These are phyloP conservation scores for Hippocampus comes DNA, from an alignment of 2,113 vertebrate genomes.

Conservation along the genomic window DNA sequence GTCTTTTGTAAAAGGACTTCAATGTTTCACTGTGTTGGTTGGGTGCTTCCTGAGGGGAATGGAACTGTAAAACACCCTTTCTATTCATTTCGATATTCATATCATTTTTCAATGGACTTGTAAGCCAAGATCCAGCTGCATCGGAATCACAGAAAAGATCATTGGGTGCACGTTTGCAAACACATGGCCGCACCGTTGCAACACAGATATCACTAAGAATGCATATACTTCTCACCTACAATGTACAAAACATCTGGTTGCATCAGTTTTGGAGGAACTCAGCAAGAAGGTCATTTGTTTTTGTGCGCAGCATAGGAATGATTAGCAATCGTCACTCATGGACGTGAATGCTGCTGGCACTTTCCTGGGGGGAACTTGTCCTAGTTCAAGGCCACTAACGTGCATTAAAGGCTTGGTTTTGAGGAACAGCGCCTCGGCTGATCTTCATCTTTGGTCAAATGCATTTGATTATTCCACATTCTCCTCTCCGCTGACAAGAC, in stretches of 20 bases:
- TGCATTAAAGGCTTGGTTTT: slow-evolving; percentile 57
- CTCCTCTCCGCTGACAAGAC: slow-evolving; percentile 49
- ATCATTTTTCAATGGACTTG: neutral
- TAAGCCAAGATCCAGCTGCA: neutral
- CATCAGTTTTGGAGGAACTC: slow-evolving; percentile 56
- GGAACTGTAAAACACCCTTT: no score
- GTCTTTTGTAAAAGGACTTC: neutral
- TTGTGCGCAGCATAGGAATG: slow-evolving; percentile 54
- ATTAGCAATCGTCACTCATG: slow-evolving; percentile 59
- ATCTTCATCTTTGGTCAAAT: slow-evolving; percentile 67
- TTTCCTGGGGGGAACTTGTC: slow-evolving; percentile 45
- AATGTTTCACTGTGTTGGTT: no score
- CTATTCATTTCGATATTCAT: no score
- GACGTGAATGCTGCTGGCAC: slow-evolving; percentile 37
- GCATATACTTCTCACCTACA: slow-evolving; percentile 57
- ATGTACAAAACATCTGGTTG: slow-evolving; percentile 53
- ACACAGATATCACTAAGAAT: slow-evolving; percentile 44
- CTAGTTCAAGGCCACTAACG: slow-evolving; percentile 58
- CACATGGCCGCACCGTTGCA: slow-evolving; percentile 51
- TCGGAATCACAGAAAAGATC: slow-evolving; percentile 11
- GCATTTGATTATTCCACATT: slow-evolving; percentile 52
- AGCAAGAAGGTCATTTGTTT: slow-evolving; percentile 36
- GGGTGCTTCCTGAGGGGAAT: no score
- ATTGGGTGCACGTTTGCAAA: slow-evolving; percentile 30
- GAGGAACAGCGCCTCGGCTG: slow-evolving; percentile 53